Base-by-base conservation (phyloP, 2,113 vertebrate genomes). In the Tyto alba region DNA sequence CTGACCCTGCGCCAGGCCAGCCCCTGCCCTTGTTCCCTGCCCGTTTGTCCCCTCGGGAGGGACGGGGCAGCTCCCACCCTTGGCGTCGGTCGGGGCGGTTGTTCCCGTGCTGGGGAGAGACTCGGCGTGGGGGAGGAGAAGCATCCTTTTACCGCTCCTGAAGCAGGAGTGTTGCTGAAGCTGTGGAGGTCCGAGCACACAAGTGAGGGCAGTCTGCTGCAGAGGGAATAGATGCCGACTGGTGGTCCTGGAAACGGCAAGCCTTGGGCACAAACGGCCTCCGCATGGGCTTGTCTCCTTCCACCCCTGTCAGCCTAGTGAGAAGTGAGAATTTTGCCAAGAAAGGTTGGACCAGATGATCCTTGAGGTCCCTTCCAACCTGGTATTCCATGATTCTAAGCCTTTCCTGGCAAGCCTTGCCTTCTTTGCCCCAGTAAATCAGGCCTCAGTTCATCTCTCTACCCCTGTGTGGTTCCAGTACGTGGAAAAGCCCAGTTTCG, bases 401-500 rank as follows among this genome's bases (percentile, higher is more conserved):
- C n/a, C 27, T n/a, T 19, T 89, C 15, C 53, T 3, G 5, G 15
- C n/a, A 23, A 69, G 45, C 55, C 29, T 19, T n/a, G 71, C 32
- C 23, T 25, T 8, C 12, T 36, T 55, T 71, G 59, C 18, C 45
- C 15, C 43, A 11, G n/a, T n/a, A n/a, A n/a, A n/a, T n/a, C n/a
- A n/a, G n/a, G n/a, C n/a, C n/a, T n/a, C n/a, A n/a, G 30, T 20
- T 80, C 69, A 23, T 66, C 22, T 69, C 36, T 59, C 34, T 52
- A 1, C 32, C 16, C 38, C 57, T 69, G 4, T 60, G 52, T 55
- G 67, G 26, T 50, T 92, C 47, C 91, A 99, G 99, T 99, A 99
- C 0, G 99, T 99, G 94, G 99, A 99, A 85, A 98, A 98, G 86
- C 97, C 98, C 0, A 69, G 96, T 62, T 96, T 97, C 3, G 55